Evolutionary conservation across 2,113 vertebrate genomes (phyloP), one percentile per base, ranked within the genome.

Genomic region (Myotis yumanensis): DNA sequence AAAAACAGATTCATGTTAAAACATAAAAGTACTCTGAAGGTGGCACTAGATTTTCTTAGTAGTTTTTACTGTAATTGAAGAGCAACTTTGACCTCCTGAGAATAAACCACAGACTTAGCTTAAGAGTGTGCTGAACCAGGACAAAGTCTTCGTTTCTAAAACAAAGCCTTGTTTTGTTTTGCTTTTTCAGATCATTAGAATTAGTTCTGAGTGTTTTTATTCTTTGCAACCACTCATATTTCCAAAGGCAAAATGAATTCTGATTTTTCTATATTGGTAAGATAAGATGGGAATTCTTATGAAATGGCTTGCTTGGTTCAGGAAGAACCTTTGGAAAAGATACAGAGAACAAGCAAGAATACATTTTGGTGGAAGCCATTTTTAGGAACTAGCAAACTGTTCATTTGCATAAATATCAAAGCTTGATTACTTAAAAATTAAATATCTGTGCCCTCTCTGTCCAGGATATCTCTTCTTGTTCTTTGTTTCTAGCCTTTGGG

Each of bases 181-280:
- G 64, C 54, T 52, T 59, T 75, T 62, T 68, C 37, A 28, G 6
- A 72, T 46, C 12, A 88, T 40, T 91, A 32, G 20, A 85, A 79
- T 92, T 86, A 51, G 20, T 69, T 76, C 57, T 91, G 14, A 94
- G 46, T 86, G 37, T 7, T 62, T 40, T 72, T 54, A 81, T 15
- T 14, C 4, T 80, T 95, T 95, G 51, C 35, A 95, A 37, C 2
- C 57, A 40, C 37, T 88, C 40, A 64, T 92, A 37, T 92, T 86
- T 88, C 30, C 62, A 86, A 89, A 85, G 89, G 82, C 43, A 90
- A 82, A 93, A 68, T 54, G 30, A 84, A 85, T 81, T 90, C 43
- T 88, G 46, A 62, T 66, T 69, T 95, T 92, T 51, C 54, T 71
- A 12, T 80, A 32, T 59, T n/a, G 17, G 28, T 75, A 92, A 90